Percentiles rank a stretch among this genome's conserved stretches.
phyloP scores from a whole-genome alignment of 1,140 invertebrate genomes.

The Pogonomyrmex barbatus region DNA sequence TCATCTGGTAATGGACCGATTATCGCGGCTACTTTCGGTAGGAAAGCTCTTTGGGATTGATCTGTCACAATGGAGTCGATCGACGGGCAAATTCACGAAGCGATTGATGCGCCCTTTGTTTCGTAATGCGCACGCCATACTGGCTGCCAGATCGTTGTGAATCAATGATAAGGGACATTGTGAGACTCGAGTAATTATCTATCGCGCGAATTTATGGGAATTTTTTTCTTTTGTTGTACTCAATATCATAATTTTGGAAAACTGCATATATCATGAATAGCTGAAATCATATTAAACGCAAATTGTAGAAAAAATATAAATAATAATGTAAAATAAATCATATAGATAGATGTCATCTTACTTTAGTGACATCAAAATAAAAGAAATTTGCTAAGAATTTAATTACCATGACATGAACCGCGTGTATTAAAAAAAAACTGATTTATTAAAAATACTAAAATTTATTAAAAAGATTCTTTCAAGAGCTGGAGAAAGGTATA shows the following conservation, averaged over 20 bases:
- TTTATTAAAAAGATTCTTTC: background rate
- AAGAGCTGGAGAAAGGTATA: background rate
- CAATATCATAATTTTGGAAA: background rate
- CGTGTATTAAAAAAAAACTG: background rate
- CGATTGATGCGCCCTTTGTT: conserved; percentile 61
- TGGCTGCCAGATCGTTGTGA: conserved; percentile 50
- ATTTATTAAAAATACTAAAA: background rate
- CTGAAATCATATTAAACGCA: background rate
- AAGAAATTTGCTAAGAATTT: background rate
- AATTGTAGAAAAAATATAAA: background rate
- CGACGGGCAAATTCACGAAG: conserved; percentile 53
- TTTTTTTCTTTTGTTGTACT: background rate
- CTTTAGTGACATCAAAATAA: background rate
- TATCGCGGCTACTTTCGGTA: conserved; percentile 54
- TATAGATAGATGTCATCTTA: background rate
- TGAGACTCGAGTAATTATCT: conserved; percentile 39
- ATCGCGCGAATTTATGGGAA: background rate
- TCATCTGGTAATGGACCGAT: conserved; percentile 62
- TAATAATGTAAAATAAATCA: background rate
- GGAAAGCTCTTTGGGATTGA: conserved; percentile 57
- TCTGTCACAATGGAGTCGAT: conserved; percentile 64
- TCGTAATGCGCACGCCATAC: conserved; percentile 48
- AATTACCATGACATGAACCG: background rate
- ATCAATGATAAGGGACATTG: conserved; percentile 47
- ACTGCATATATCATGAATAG: background rate